Conservation (phyloP, 2,888 invertebrate species). For the Cepaea hortensis region DNA sequence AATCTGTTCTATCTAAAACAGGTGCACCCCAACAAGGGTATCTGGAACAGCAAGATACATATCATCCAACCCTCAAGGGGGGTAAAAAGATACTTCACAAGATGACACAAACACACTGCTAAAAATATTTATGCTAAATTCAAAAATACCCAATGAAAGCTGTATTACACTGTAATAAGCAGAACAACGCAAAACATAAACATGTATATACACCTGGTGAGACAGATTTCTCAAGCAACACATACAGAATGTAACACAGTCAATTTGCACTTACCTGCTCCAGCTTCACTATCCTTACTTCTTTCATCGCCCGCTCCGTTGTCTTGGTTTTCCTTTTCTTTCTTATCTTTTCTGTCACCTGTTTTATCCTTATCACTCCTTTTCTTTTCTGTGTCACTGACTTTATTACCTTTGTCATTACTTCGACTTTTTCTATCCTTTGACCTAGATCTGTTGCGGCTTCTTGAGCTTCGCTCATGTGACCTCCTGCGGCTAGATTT, state of each 20-base stretch:
- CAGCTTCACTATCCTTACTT: not conserved
- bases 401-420: constrained; percentile 20
- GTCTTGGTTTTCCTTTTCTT: constrained; percentile 5
- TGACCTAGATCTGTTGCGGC: constrained; percentile 38
- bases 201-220: not conserved
- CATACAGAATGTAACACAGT: not conserved
- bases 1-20: too few species aligned
- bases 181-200: not conserved
- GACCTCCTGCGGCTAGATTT: constrained; percentile 36
- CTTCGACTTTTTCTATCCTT: constrained; percentile 43
- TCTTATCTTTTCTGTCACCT: constrained; percentile 3
- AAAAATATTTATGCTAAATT: too few species aligned
- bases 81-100: too few species aligned
- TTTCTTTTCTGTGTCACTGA: constrained; percentile 33
- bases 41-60: too few species aligned
- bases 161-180: too few species aligned
- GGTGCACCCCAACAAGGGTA: too few species aligned
- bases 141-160: too few species aligned
- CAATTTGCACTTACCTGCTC: constrained; percentile 5
- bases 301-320: not conserved
- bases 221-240: not conserved
- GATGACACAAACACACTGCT: too few species aligned
- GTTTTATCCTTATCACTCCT: constrained; percentile 29
- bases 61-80: too few species aligned
- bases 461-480: constrained; percentile 38